A percentile compares a stretch with the other conserved stretches of the same genome.
phyloP scores from a whole-genome alignment of 2,113 vertebrate genomes.

The Actenoides lindsayi region DNA sequence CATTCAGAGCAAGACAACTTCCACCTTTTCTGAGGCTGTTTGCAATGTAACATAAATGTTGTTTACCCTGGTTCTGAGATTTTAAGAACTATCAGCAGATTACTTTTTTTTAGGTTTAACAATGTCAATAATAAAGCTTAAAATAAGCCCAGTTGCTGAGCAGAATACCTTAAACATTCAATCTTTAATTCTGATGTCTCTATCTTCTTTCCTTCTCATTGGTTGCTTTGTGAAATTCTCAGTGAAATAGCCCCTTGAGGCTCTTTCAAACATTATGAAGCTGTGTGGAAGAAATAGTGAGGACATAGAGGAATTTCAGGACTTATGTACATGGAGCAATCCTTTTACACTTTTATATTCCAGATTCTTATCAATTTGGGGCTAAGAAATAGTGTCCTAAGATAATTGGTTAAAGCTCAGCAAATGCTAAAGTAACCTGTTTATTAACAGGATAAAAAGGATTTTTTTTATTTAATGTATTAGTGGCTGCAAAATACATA shows the following conservation, averaged over 20 bases:
- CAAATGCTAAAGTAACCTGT: background rate
- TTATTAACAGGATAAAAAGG: background rate
- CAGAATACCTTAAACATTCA: background rate
- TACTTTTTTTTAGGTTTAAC: background rate
- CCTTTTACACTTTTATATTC: background rate
- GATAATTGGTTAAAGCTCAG: accelerated
- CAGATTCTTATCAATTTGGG: background rate
- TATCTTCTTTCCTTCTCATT: background rate
- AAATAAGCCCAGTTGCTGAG: background rate
- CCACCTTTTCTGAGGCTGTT: background rate
- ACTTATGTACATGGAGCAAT: background rate
- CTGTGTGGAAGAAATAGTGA: background rate
- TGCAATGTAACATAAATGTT: background rate
- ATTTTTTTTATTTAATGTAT: background rate
- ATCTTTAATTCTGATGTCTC: background rate
- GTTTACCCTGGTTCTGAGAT: background rate
- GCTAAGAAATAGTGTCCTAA: background rate
- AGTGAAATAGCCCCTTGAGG: background rate
- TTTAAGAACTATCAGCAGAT: background rate
- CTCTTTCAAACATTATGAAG: background rate
- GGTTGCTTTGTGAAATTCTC: background rate
- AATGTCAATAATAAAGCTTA: background rate
- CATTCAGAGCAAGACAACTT: background rate
- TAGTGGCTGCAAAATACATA: background rate
- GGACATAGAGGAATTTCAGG: background rate